Base-by-base conservation (phyloP, 1,140 invertebrate genomes). In the Tetramorium simillimum region DNA sequence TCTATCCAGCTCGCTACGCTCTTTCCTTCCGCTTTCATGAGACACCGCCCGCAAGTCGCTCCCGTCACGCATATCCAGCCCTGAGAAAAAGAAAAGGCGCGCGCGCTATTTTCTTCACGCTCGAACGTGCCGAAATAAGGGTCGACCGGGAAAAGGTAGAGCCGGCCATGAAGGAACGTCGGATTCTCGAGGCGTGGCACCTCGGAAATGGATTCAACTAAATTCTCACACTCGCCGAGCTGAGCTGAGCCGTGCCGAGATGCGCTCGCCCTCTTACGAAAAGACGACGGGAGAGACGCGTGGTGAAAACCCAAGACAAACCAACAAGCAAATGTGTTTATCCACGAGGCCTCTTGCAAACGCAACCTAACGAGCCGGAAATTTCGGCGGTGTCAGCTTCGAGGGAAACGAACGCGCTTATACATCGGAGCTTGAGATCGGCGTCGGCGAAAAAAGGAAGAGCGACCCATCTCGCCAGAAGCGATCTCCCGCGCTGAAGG, bases 41-140 rank as follows among this genome's bases (percentile, higher is more conserved):
- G 72, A 87, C 70, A 73, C 67, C 80, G 76, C 28, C 69, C 84
- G 87, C 76, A 86, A 65, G 86, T 90, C 73, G 73, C 78, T 77
- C 60, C 77, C 65, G 53, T 82, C 85, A 86, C 63, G 88, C 86
- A 77, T 87, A 84, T 78, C 87, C 56, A 73, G 49, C 67, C 70
- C 18, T 56, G 72, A 33, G 69, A 60, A 75, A 73, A 69, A 75
- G 18, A 24, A 46, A 75, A 18, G 21, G 4, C 53, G 86, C 21
- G 67, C 37, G 76, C 24, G 70, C 33, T 84, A 85, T 90, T 90
- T 65, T 86, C 86, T 91, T 92, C 85, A 92, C 88, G 91, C 91
- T 92, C 86, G 63, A 92, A 33, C 76, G 88, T 88, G 62, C 67
- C 91, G 88, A 91, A 92, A 92, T 92, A 92, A 92, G 89, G 91